phyloP scores from a whole-genome alignment of 2,888 invertebrate species.

The Metopia argyrocephala region DNA sequence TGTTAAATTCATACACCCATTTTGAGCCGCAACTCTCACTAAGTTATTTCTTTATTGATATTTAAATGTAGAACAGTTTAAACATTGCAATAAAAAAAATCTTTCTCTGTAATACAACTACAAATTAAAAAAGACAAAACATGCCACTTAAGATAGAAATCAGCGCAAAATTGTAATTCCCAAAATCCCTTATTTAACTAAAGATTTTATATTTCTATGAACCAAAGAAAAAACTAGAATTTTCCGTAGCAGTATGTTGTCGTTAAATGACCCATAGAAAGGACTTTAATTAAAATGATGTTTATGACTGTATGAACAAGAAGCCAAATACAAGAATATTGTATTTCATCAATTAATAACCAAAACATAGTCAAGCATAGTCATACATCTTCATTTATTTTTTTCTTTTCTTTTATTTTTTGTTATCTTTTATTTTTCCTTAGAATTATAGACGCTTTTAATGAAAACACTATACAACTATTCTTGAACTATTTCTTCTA shows the following conservation, averaged over 20 bases:
- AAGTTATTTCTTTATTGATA: no score
- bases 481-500: constrained; percentile 3
- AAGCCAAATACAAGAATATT: constrained; percentile 5
- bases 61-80: no score
- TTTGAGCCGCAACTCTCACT: no score
- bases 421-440: not conserved
- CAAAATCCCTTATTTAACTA: constrained; percentile 46
- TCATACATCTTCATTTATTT: constrained; percentile 43
- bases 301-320: constrained; percentile 4
- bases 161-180: constrained; percentile 37
- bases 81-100: not conserved
- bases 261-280: constrained; percentile 46
- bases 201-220: not conserved
- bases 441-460: not conserved
- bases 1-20: no score
- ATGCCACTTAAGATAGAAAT: constrained; percentile 47
- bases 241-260: constrained; percentile 24
- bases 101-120: not conserved
- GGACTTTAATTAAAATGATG: constrained; percentile 59
- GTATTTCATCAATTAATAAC: constrained; percentile 58
- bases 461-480: not conserved
- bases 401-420: not conserved
- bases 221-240: constrained; percentile 27
- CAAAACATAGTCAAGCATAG: constrained; percentile 25
- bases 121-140: not conserved